A percentile compares a stretch with the other conserved stretches of the same genome.
Evolutionary conservation across 2,888 invertebrate genomes (phyloP).

Genomic region (Heliconius ismenius): DNA sequence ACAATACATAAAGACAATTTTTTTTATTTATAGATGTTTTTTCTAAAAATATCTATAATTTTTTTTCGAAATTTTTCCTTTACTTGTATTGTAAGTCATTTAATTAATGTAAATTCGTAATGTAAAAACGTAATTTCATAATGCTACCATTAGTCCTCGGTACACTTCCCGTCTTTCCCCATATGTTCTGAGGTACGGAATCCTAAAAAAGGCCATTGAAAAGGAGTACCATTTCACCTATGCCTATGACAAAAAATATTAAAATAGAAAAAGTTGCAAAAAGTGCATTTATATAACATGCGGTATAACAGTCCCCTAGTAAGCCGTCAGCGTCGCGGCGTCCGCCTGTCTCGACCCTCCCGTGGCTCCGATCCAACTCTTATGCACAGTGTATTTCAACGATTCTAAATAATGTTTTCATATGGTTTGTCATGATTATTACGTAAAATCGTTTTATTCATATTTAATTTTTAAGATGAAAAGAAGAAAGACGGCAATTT

Average conservation of each 20-base stretch:
- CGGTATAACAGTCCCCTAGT: constrained; percentile 1
- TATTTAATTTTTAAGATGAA: neutral
- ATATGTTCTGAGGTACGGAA: too few species aligned
- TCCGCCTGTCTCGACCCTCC: constrained; percentile 35
- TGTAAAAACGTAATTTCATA: too few species aligned
- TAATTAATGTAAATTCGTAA: too few species aligned
- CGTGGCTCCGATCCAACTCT: constrained; percentile 36
- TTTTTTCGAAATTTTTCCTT: too few species aligned
- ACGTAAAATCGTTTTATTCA: constrained; percentile 9
- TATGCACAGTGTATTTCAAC: constrained; percentile 32
- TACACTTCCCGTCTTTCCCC: too few species aligned
- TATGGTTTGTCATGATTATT: constrained; percentile 13
- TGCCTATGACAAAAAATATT: neutral
- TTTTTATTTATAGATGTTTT: too few species aligned
- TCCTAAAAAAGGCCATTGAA: too few species aligned
- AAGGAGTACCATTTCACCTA: neutral
- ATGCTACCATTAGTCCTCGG: too few species aligned
- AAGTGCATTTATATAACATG: neutral
- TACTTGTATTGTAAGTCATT: too few species aligned
- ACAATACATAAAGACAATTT: too few species aligned
- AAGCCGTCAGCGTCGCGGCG: constrained; percentile 34
- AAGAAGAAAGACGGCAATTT: too few species aligned
- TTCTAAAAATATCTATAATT: too few species aligned
- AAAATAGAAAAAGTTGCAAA: neutral
- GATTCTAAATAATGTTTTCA: constrained; percentile 32